Evolutionary conservation across 2,113 vertebrate species (phyloP).

Genomic region (Sceloporus tristichus): DNA sequence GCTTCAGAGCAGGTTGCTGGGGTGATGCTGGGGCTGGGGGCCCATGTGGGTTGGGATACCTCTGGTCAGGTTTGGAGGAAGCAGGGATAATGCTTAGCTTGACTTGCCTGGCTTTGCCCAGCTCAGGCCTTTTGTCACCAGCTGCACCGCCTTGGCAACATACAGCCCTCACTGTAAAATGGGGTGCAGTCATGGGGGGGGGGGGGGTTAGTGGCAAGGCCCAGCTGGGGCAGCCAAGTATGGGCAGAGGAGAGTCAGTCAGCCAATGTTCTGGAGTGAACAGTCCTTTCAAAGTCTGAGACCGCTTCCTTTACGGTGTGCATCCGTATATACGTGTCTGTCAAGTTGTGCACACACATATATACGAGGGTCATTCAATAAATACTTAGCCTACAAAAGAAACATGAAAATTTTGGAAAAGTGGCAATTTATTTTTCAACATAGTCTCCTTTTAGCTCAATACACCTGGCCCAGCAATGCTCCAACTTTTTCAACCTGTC

Average conservation of each 20-base stretch:
- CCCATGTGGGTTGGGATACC: not conserved
- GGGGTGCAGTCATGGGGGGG: not conserved
- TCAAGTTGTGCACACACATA: no score
- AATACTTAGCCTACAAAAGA: no score
- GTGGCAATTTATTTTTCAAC: no score
- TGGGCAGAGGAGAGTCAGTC: not conserved
- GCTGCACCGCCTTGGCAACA: not conserved
- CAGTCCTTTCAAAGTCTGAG: not conserved
- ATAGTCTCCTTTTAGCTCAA: no score
- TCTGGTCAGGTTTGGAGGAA: not conserved
- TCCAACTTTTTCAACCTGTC: no score
- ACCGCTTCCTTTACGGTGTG: no score
- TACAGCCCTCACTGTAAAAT: fast-evolving
- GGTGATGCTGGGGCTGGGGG: slow-evolving; percentile 11
- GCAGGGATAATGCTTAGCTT: not conserved
- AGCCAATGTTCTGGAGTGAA: not conserved
- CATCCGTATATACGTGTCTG: no score
- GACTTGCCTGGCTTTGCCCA: not conserved
- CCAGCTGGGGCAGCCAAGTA: not conserved
- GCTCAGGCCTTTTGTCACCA: not conserved
- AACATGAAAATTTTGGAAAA: no score
- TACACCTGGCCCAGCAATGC: no score
- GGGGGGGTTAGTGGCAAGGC: not conserved
- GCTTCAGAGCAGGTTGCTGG: not conserved
- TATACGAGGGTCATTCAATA: no score